Conservation (phyloP, 1,140 invertebrate genomes). For the Drosophila oshimai region DNA sequence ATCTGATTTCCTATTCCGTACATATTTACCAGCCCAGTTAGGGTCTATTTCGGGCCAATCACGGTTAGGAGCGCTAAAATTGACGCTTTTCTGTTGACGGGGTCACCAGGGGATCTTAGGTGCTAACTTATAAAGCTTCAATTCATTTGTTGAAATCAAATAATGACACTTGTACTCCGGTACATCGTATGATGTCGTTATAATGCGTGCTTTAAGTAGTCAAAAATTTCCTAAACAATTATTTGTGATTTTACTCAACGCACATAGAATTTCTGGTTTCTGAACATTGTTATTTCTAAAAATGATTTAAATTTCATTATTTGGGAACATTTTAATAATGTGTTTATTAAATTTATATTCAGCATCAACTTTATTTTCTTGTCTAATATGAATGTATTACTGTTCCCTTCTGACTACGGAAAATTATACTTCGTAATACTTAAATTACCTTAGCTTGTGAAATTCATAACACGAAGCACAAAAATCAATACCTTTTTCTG, state of each 20-base stretch:
- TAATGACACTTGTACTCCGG: background rate
- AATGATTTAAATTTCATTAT: no score
- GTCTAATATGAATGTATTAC: no score
- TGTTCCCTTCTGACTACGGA: no score
- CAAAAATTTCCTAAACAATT: no score
- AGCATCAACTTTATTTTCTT: no score
- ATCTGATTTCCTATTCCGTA: conserved; percentile 14
- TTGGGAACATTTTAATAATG: no score
- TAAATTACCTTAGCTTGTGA: conserved; percentile 4
- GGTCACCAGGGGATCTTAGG: background rate
- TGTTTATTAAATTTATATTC: no score
- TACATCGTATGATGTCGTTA: background rate
- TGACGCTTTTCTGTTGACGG: conserved; percentile 4
- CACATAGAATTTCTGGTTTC: no score
- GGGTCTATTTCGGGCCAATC: conserved; percentile 15
- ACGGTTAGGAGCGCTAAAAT: conserved; percentile 15
- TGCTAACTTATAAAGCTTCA: conserved; percentile 21
- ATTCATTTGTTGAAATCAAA: background rate
- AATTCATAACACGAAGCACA: background rate
- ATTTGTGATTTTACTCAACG: no score
- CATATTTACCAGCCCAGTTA: conserved; percentile 55
- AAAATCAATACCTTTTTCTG: background rate
- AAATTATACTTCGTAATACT: background rate
- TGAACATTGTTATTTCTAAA: no score
- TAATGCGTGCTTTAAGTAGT: no score